These are phyloP conservation scores for Strix occidentalis DNA, from an alignment of 2,797 vertebrate genomes.

Conservation along the genomic window DNA sequence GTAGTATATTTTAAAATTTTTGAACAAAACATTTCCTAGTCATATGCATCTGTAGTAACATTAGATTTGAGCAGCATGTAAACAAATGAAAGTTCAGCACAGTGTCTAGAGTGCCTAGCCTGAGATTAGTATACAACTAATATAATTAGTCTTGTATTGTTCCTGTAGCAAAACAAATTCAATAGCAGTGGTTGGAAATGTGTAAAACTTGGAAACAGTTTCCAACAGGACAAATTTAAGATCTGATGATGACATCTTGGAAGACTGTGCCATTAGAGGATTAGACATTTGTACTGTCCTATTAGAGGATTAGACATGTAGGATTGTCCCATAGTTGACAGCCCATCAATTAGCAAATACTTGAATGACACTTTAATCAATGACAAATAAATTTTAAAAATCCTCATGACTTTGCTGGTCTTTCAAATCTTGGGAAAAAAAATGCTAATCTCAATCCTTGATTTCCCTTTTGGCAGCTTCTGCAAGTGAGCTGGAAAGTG, in stretches of 20 bases:
- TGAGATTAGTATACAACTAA: slow-evolving; percentile 41
- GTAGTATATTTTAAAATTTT: slow-evolving; percentile 15
- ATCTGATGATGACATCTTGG: slow-evolving; percentile 35
- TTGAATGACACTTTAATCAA: slow-evolving; percentile 13
- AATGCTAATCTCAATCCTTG: slow-evolving; percentile 38
- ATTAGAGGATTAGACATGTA: background rate
- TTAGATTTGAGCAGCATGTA: slow-evolving; percentile 43
- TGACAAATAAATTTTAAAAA: background rate
- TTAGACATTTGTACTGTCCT: background rate
- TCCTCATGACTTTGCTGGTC: background rate
- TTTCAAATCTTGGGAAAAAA: slow-evolving; percentile 24
- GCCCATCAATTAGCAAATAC: slow-evolving; percentile 14
- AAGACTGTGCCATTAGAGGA: background rate
- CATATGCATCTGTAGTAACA: slow-evolving; percentile 17
- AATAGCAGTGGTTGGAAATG: slow-evolving; percentile 28
- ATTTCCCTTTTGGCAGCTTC: slow-evolving; percentile 67
- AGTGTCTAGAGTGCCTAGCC: slow-evolving; percentile 1
- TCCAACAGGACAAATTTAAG: slow-evolving; percentile 39
- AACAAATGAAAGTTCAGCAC: slow-evolving; percentile 42
- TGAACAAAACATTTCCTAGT: slow-evolving; percentile 32
- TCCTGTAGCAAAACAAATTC: slow-evolving; percentile 59
- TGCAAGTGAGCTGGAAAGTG: slow-evolving; percentile 73
- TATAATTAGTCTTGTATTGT: slow-evolving; percentile 59
- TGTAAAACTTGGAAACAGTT: slow-evolving; percentile 39
- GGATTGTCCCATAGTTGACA: background rate